Base-by-base conservation (phyloP, 2,888 invertebrate species). In the Sarcophaga variegata region DNA sequence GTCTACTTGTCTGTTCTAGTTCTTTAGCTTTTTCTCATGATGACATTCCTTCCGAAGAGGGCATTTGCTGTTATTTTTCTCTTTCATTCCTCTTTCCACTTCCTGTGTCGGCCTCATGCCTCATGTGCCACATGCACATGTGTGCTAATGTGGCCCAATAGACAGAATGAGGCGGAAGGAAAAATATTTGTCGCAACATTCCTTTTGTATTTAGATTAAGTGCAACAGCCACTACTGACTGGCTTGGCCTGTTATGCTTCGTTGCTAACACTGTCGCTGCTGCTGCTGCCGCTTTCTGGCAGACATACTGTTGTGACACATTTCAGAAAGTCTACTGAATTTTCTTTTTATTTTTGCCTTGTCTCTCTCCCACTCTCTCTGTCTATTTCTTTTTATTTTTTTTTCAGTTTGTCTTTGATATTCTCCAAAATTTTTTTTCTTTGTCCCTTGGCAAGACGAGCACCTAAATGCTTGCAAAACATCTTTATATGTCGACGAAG, bases 181-280 rank as follows among this genome's bases (percentile, higher is more conserved):
- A 88, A 90, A 89, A 90, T 91, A 92, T 91, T 91, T 91, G 91
- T 91, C 90, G 90, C 89, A 89, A 88, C 90, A 91, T 91, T 91
- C 90, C 91, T 89, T 89, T 89, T 87, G 81, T 82, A 71, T 63
- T 67, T 88, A 90, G 72, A 81, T 90, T 90, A 91, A 91, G 90
- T 90, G 90, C 86, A 88, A 27, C 66, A 72, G 66, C 71, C 22
- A 14, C 81, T 62, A 79, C 54, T 37, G 25, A 20, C 54, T 49
- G 14, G 27, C 27, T 47, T 20, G 45, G 27, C 27, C 37, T 20
- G 45, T 37, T 11, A 66, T 47, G 27, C 22, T 12, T 79, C 54
- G 4, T 20, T 37, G n/a, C 22, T 22, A 22, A 22, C 22, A 22
- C 22, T 22, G 22, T 27, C 22, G 49, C 12, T 60, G n/a, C 22